Percentiles rank a stretch among this genome's conserved stretches.
These are phyloP conservation scores for Platyura marginata DNA, from an alignment of 1,140 invertebrate species.

Conservation along the genomic window DNA sequence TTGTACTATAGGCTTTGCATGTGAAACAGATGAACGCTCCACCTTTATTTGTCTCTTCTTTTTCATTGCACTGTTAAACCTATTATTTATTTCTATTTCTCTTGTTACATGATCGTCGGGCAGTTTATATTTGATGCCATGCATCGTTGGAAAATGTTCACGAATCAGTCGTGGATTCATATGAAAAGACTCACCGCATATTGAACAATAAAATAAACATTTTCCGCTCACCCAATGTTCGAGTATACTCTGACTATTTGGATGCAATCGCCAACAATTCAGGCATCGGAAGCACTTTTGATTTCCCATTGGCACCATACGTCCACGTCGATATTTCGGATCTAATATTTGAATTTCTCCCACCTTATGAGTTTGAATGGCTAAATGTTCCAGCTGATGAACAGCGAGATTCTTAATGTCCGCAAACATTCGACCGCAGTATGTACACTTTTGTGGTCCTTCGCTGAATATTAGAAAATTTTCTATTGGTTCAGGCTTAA, in stretches of 20 bases:
- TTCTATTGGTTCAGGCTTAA: not conserved
- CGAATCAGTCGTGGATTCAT: conserved; percentile 4
- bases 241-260: conserved; percentile 4
- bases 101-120: too few relatives aligned
- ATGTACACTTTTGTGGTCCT: not conserved
- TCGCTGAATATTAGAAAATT: not conserved
- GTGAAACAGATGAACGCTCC: too few relatives aligned
- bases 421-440: not conserved
- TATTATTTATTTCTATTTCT: too few relatives aligned
- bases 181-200: conserved; percentile 7
- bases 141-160: conserved; percentile 5
- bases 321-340: conserved; percentile 2
- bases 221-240: conserved; percentile 6
- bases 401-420: conserved; percentile 1
- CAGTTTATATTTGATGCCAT: conserved; percentile 5
- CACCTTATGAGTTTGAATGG: not conserved
- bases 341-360: not conserved
- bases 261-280: conserved; percentile 7
- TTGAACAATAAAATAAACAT: conserved; percentile 7
- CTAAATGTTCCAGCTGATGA: conserved; percentile 8
- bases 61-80: too few relatives aligned
- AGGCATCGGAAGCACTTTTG: conserved; percentile 6
- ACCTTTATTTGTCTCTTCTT: too few relatives aligned
- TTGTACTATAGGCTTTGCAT: too few relatives aligned
- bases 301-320: conserved; percentile 3